Base-by-base conservation (phyloP, 2,797 vertebrate species). In the Sebastes oblongus region DNA sequence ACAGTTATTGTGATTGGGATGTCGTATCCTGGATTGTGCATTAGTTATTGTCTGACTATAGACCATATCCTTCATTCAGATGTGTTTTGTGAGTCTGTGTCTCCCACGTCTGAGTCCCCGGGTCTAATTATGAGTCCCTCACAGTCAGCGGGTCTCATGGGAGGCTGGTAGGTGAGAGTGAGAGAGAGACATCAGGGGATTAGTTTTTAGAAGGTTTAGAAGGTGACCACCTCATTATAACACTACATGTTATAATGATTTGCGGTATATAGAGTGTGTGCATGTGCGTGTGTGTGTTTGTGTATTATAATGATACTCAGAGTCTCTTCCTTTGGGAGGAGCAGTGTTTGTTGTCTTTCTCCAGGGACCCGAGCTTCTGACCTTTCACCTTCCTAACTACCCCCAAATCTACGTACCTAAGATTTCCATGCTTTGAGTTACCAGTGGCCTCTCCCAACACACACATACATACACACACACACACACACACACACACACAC, bases 201-300 rank as follows among this genome's bases (percentile, higher is more conserved):
- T 92, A 0, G 81, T 84, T 91, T 91, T 90, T 80, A 83, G 88
- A 78, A 77, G 91, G 88, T 91, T 89, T 91, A 90, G 83, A 86
- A 88, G 93, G 91, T 93, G 91, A 86, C 91, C 89, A 92, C 90
- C 91, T 94, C 91, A 93, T 93, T 94, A 94, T 88, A 89, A 86
- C 86, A 86, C 86, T 88, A 85, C 87, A 84, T 82, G 82, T 82
- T 93, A 83, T 93, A 93, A 93, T 93, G 91, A 92, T 91, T 89
- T 83, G 81, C 72, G 73, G 65, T 78, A 56, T 85, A 81, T 72
- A 59, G 69, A 24, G 56, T 88, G 46, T 77, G 60, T 65, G 30
- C 64, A 8, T 68, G 72, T 77, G 54, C 80, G 77, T 77, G 67
- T 77, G 70, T 62, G 80, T 75, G 80, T 83, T 77, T 72, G 84